Evolutionary conservation across 2,797 vertebrate genomes (phyloP).

Genomic region (Furcifer pardalis): DNA sequence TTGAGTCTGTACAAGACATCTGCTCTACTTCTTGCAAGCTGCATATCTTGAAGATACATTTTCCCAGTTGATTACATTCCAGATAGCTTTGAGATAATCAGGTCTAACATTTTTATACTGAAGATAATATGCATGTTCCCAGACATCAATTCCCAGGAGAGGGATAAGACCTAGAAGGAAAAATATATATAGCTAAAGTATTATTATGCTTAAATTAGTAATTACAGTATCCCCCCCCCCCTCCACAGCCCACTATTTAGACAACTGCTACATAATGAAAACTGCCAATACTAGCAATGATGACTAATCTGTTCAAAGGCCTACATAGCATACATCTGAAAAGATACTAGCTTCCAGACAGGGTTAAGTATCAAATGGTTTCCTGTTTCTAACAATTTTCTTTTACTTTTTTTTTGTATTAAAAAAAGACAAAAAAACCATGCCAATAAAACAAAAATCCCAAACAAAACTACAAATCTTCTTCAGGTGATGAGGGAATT

Average conservation of each 20-base stretch:
- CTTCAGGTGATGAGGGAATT: too few species aligned
- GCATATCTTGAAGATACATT: constrained; percentile 89
- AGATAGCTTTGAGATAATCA: constrained; percentile 97
- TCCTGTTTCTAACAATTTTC: background rate
- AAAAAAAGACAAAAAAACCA: too few species aligned
- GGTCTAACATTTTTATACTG: constrained; percentile 98
- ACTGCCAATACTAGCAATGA: background rate
- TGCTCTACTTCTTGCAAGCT: constrained; percentile 80
- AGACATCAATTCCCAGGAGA: constrained; percentile 95
- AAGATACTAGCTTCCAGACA: background rate
- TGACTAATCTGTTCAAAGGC: background rate
- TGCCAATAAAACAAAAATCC: too few species aligned
- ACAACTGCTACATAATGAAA: background rate
- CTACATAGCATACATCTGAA: fast-evolving
- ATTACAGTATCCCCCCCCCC: background rate
- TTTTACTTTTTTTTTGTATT: too few species aligned
- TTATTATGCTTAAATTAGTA: background rate
- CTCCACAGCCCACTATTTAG: background rate
- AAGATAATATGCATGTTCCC: constrained; percentile 98
- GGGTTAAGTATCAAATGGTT: background rate
- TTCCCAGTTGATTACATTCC: constrained; percentile 97
- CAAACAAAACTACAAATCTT: too few species aligned
- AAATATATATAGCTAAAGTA: background rate
- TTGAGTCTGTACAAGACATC: constrained; percentile 27
- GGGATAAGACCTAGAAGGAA: constrained; percentile 86